Percentiles rank a stretch among this genome's conserved stretches.
Evolutionary conservation across 2,797 vertebrate species (phyloP).

Genomic region (Anabacerthia variegaticeps): DNA sequence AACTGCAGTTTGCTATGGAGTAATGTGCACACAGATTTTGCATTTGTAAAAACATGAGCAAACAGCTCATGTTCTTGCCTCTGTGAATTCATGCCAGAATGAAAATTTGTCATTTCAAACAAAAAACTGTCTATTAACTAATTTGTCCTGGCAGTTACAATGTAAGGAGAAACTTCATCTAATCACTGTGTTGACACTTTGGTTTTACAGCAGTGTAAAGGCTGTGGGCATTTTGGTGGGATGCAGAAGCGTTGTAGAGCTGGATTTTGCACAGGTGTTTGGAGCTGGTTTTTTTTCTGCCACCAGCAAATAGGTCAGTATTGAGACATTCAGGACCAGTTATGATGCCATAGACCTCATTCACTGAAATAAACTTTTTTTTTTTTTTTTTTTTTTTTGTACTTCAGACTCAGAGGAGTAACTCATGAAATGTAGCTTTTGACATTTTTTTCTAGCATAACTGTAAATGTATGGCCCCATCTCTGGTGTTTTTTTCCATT

Average conservation of each 20-base stretch:
- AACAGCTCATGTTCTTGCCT: background rate
- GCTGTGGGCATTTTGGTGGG: background rate
- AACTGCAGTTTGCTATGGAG: background rate
- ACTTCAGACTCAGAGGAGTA: background rate
- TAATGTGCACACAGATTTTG: background rate
- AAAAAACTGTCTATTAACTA: background rate
- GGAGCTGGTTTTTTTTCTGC: background rate
- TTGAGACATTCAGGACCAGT: background rate
- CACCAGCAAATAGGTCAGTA: background rate
- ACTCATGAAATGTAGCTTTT: background rate
- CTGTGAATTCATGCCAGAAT: background rate
- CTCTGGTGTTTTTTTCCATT: background rate
- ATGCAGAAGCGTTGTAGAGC: background rate
- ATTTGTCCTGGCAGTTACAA: background rate
- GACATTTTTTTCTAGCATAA: background rate
- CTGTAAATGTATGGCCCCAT: background rate
- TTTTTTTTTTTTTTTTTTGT: background rate
- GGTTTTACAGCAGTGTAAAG: background rate
- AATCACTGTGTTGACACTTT: background rate
- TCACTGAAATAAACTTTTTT: fast-evolving
- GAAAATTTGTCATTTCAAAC: background rate
- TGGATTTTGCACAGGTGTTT: background rate
- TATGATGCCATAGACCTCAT: background rate
- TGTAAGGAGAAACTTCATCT: background rate
- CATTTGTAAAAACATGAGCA: background rate